These are phyloP conservation scores for Panagrolaimus sp. DNA, from an alignment of 1,140 invertebrate genomes.

Conservation along the genomic window DNA sequence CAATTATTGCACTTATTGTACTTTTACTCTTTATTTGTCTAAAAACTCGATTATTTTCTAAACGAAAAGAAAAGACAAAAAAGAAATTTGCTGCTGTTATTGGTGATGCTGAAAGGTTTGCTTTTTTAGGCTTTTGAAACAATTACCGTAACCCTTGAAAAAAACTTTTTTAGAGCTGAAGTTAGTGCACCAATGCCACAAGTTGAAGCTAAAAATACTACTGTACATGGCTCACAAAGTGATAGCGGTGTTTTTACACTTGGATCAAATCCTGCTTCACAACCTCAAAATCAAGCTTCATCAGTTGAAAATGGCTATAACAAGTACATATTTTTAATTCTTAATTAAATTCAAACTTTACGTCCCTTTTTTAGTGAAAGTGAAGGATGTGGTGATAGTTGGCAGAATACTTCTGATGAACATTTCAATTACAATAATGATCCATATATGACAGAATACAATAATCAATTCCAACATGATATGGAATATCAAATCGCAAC, in stretches of 20 bases:
- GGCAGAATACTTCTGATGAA: slow-evolving; percentile 10
- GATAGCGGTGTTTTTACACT: slow-evolving; percentile 42
- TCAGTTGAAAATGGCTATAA: slow-evolving; percentile 14
- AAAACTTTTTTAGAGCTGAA: slow-evolving; percentile 16
- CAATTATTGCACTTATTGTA: background rate
- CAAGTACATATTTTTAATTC: background rate
- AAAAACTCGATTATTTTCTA: background rate
- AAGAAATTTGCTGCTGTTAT: slow-evolving; percentile 1
- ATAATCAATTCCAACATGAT: background rate
- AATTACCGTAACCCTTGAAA: background rate
- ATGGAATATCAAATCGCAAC: background rate
- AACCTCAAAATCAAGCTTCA: slow-evolving; percentile 5
- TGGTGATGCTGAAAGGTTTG: slow-evolving; percentile 11
- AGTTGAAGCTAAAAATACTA: slow-evolving; percentile 33
- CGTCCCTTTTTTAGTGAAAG: background rate
- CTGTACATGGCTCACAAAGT: slow-evolving; percentile 35
- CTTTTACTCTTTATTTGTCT: background rate
- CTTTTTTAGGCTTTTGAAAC: background rate
- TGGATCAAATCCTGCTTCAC: slow-evolving; percentile 21
- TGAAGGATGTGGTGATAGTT: slow-evolving; percentile 3
- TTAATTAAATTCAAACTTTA: background rate
- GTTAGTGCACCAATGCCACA: slow-evolving; percentile 23
- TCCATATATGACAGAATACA: background rate
- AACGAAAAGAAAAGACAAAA: slow-evolving; percentile 3
- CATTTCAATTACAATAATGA: slow-evolving; percentile 15